These are phyloP conservation scores for Saxidomus purpurata DNA, from an alignment of 1,140 invertebrate genomes.

Conservation along the genomic window DNA sequence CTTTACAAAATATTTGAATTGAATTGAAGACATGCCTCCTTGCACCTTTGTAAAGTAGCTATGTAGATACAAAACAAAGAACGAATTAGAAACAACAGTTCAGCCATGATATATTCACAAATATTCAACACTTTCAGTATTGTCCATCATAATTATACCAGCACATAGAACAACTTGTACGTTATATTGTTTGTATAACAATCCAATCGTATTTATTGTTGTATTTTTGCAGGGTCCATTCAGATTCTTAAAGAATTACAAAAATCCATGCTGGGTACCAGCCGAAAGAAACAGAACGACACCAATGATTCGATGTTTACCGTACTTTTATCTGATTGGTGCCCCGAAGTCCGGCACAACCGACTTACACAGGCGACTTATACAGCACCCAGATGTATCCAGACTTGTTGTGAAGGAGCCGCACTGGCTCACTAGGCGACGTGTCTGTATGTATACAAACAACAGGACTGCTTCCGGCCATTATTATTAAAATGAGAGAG, in stretches of 20 bases:
- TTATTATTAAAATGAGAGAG: too few relatives aligned
- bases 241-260: slow-evolving; percentile 64
- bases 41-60: too few relatives aligned
- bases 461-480: not conserved
- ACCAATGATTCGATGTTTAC: slow-evolving; percentile 62
- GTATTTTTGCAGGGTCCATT: slow-evolving; percentile 60
- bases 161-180: too few relatives aligned
- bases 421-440: slow-evolving; percentile 59
- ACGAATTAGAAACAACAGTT: too few relatives aligned
- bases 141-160: too few relatives aligned
- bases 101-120: too few relatives aligned
- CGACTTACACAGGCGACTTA: slow-evolving; percentile 65
- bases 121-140: too few relatives aligned
- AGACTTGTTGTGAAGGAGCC: slow-evolving; percentile 63
- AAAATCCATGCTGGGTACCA: slow-evolving; percentile 71
- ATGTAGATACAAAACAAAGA: too few relatives aligned
- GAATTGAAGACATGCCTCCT: too few relatives aligned
- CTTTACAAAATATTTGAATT: too few relatives aligned
- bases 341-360: slow-evolving; percentile 74
- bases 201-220: too few relatives aligned
- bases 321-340: slow-evolving; percentile 75
- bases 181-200: too few relatives aligned
- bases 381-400: slow-evolving; percentile 64
- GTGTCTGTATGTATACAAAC: slow-evolving; percentile 31
- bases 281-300: not conserved